Base-by-base conservation (phyloP, 2,888 invertebrate genomes). In the Lymantria monacha region DNA sequence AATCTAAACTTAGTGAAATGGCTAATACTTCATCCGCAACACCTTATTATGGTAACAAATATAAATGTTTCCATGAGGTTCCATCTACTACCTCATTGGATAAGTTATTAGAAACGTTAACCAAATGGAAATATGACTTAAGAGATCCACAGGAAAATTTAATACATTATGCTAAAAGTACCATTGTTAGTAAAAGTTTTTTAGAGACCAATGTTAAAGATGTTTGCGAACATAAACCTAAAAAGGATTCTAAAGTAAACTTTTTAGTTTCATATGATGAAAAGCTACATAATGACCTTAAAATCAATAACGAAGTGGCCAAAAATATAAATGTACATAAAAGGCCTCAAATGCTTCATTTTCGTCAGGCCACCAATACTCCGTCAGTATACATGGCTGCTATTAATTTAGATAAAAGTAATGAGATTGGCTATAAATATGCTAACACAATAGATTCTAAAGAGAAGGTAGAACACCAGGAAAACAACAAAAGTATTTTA, bases 1-100 rank as follows among this genome's bases (percentile, higher is more conserved):
- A 81, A 57, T 73, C 77, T 22, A 66, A 79, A n/a, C 14, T 55
- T 15, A 57, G 50, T 31, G 64, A 61, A 9, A 49, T 48, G 15
- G 62, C 38, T 43, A 69, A 69, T 44, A 53, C 33, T 3, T 57
- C 57, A 10, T 9, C 9, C 14, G 49, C 45, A 14, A 51, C 68
- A n/a, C 33, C 49, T 15, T 31, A 44, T 12, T 87, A 84, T 57
- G 59, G 59, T 38, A 79, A 65, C 44, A 63, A 78, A 33, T 79
- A 79, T 59, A 63, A 61, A 52, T 89, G 90, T 74, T 85, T 89
- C 56, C 74, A 83, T 63, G 87, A 82, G 71, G 52, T 70, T 7
- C 89, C 89, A 36, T 90, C 90, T 43, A 83, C 73, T 50, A 77
- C 79, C 38, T 90, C 90, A 3, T 76, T 90, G 53, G 81, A 89